phyloP scores from a whole-genome alignment of 2,113 vertebrate species.

The Madoqua kirkii region DNA sequence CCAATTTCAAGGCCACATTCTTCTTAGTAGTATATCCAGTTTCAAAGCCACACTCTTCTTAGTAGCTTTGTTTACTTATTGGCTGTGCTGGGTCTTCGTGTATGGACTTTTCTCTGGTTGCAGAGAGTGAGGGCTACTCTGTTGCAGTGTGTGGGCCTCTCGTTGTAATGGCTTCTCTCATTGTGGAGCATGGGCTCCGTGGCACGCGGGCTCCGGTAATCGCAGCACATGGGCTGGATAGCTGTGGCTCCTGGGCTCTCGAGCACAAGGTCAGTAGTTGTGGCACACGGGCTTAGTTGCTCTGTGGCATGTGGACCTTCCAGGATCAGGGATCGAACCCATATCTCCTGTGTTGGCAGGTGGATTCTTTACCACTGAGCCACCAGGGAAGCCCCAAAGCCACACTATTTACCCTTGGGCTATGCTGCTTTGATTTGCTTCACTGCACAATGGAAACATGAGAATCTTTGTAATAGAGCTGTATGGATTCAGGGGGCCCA shows the following conservation, averaged over 20 bases:
- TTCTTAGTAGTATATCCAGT: background rate
- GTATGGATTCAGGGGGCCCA: background rate
- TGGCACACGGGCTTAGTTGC: background rate
- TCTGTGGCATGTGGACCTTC: background rate
- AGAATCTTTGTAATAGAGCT: background rate
- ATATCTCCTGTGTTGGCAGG: background rate
- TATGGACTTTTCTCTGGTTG: background rate
- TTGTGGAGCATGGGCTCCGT: background rate
- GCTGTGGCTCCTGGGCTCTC: background rate
- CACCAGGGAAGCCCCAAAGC: background rate
- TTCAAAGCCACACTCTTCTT: background rate
- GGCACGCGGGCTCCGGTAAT: rapidly evolving
- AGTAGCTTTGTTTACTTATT: background rate
- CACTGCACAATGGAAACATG: background rate
- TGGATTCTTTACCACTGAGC: background rate
- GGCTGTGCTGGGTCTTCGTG: background rate
- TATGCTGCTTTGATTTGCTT: background rate
- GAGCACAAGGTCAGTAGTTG: background rate
- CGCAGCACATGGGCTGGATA: rapidly evolving
- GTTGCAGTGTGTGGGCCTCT: background rate
- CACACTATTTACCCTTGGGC: background rate
- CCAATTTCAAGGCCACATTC: background rate
- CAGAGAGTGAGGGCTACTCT: background rate
- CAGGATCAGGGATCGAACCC: background rate
- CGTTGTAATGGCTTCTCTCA: background rate